These are phyloP conservation scores for Ophion ellenae DNA, from an alignment of 2,888 invertebrate genomes.

Conservation along the genomic window DNA sequence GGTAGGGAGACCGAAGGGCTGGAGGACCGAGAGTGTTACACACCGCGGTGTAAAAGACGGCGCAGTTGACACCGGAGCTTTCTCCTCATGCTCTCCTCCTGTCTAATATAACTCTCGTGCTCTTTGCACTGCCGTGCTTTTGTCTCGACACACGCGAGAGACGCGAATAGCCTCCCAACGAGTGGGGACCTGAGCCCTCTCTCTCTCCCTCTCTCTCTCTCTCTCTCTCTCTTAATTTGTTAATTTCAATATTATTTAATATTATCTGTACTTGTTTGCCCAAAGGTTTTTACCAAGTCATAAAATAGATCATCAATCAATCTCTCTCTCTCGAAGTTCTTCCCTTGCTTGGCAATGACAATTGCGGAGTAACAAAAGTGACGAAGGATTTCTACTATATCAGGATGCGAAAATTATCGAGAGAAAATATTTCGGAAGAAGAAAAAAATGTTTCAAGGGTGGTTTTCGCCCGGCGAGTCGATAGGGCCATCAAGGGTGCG, in stretches of 20 bases:
- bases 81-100: constrained; percentile 73
- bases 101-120: constrained; percentile 77
- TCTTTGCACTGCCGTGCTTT: constrained; percentile 64
- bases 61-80: constrained; percentile 79
- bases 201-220: constrained; percentile 5
- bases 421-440: too few relatives aligned
- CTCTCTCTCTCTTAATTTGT: constrained; percentile 30
- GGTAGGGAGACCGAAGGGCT: background rate
- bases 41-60: constrained; percentile 78
- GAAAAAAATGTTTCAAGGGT: background rate
- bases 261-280: too few relatives aligned
- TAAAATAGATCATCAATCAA: too few relatives aligned
- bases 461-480: constrained; percentile 24
- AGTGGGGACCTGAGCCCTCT: too few relatives aligned
- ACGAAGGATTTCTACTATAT: too few relatives aligned
- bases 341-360: constrained; percentile 63
- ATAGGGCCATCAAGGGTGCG: constrained; percentile 24
- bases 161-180: background rate
- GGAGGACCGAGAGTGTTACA: constrained; percentile 69
- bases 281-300: too few relatives aligned
- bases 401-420: too few relatives aligned
- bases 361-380: too few relatives aligned
- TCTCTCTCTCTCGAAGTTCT: constrained; percentile 48
- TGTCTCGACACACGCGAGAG: constrained; percentile 23
- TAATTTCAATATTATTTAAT: too few relatives aligned